Conservation (phyloP, 2,888 invertebrate species). For the Agrotis ipsilon region DNA sequence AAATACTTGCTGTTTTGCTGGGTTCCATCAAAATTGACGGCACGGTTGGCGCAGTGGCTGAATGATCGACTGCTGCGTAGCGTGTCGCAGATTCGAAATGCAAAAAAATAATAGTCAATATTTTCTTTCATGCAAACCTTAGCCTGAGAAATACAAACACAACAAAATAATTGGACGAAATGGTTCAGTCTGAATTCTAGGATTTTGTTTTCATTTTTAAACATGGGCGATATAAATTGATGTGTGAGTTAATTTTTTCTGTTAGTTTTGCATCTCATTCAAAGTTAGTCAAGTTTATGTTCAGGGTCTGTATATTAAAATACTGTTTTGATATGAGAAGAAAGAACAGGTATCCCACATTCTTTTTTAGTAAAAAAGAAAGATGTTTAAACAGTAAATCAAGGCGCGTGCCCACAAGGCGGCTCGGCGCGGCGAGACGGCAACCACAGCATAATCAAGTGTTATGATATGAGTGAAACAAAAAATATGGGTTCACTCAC, state of each 20-base stretch:
- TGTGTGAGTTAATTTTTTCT: not conserved
- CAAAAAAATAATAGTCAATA: too few relatives aligned
- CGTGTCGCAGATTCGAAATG: too few relatives aligned
- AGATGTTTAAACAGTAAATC: constrained; percentile 61
- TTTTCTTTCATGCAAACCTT: too few relatives aligned
- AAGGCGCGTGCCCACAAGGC: constrained; percentile 64
- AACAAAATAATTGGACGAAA: too few relatives aligned
- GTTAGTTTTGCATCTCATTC: constrained; percentile 1
- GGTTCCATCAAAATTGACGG: constrained; percentile 9
- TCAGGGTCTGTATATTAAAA: not conserved
- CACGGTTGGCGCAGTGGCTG: too few relatives aligned
- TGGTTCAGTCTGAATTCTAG: too few relatives aligned
- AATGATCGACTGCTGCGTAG: too few relatives aligned
- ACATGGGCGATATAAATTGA: constrained; percentile 6
- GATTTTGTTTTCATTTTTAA: too few relatives aligned
- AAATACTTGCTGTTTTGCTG: constrained; percentile 11
- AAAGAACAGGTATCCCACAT: constrained; percentile 7
- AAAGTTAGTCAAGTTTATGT: not conserved
- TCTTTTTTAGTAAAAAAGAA: constrained; percentile 26
- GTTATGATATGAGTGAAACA: constrained; percentile 56
- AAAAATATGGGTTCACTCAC: constrained; percentile 56
- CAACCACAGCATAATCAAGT: constrained; percentile 58
- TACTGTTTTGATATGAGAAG: not conserved
- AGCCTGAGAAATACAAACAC: too few relatives aligned
- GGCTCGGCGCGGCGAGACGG: constrained; percentile 49